Percentiles rank a stretch among this genome's conserved stretches.
Conservation (phyloP, 2,113 vertebrate genomes). For the Oreochromis tanganicae region DNA sequence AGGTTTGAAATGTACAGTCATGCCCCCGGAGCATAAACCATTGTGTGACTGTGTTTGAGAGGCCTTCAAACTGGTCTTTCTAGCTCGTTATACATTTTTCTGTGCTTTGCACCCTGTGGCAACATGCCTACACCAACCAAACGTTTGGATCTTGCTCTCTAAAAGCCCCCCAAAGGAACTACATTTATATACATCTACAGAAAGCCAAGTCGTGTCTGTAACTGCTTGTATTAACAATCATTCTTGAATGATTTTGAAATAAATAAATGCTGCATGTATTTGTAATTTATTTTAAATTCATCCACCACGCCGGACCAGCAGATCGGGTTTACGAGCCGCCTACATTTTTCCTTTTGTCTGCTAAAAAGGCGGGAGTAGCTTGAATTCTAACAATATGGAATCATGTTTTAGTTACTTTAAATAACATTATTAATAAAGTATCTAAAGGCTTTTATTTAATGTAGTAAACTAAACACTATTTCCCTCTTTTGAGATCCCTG, state of each 20-base stretch:
- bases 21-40: fast-evolving
- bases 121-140: neutral
- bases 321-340: fast-evolving
- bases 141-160: neutral
- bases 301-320: neutral
- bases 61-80: neutral
- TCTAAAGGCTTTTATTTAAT: fast-evolving
- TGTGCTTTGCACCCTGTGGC: neutral
- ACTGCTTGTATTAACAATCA: neutral
- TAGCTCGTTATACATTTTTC: neutral
- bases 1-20: neutral
- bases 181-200: neutral
- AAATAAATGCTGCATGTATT: neutral
- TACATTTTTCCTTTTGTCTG: neutral
- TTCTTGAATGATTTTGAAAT: neutral
- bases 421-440: neutral
- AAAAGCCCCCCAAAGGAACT: neutral
- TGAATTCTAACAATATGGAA: neutral
- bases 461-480: neutral
- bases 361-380: neutral
- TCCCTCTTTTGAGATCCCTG: neutral
- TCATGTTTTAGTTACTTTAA: neutral
- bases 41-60: neutral
- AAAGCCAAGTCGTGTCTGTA: neutral
- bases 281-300: neutral